Conservation (phyloP, 2,113 vertebrate genomes). For the Seriola dumerili region DNA sequence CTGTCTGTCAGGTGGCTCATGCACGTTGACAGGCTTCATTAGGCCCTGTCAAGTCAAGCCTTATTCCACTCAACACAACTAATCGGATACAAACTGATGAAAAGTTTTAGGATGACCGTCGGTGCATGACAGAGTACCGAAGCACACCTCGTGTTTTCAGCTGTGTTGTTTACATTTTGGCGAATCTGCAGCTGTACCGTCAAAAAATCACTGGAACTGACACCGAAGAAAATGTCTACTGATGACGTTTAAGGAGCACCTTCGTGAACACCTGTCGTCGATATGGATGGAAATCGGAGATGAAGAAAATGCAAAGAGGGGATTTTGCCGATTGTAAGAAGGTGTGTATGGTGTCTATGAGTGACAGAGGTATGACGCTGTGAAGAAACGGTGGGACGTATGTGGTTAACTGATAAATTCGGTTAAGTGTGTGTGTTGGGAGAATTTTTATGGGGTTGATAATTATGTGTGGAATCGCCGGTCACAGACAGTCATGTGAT, state of each 20-base stretch:
- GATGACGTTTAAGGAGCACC: no score
- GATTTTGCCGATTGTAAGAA: neutral
- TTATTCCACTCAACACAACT: neutral
- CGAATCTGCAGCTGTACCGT: neutral
- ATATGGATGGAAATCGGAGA: neutral
- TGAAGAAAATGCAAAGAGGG: neutral
- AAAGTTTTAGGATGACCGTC: neutral
- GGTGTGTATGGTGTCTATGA: neutral
- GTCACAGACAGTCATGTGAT: no score
- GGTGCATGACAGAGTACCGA: neutral
- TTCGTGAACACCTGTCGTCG: neutral
- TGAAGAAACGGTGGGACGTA: neutral
- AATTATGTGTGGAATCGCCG: no score
- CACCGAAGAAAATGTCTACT: neutral
- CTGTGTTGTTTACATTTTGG: neutral
- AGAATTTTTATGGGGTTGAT: no score
- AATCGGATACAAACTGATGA: neutral
- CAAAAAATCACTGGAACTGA: neutral
- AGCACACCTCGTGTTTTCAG: neutral
- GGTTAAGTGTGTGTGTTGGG: no score
- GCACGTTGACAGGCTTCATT: neutral
- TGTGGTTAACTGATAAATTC: neutral
- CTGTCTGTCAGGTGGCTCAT: neutral
- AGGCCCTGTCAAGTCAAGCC: neutral
- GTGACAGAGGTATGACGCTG: neutral